These are phyloP conservation scores for Sciaenops ocellatus DNA, from an alignment of 2,797 vertebrate genomes.

Conservation along the genomic window DNA sequence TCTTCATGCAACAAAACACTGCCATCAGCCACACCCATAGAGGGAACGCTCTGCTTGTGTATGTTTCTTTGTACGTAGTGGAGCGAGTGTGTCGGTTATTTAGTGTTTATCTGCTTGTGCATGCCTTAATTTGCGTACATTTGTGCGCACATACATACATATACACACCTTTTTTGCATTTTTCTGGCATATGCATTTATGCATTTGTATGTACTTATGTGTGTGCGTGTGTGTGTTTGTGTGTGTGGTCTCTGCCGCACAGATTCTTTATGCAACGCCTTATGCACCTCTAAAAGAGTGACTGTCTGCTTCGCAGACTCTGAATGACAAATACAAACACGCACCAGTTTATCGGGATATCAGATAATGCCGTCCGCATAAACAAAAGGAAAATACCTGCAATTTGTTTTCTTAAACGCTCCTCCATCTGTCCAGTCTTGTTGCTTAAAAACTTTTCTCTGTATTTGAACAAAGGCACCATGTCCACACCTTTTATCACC, in stretches of 20 bases:
- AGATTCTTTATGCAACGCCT: background rate
- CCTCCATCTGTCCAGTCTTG: conserved; percentile 35
- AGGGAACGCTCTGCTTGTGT: conserved; percentile 31
- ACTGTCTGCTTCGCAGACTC: conserved; percentile 49
- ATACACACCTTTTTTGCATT: background rate
- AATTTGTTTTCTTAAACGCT: background rate
- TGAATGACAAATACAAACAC: conserved; percentile 43
- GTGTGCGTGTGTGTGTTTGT: background rate
- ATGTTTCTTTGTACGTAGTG: background rate
- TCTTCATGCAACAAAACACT: conserved; percentile 14
- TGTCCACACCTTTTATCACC: background rate
- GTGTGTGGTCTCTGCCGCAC: conserved; percentile 36
- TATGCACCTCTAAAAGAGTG: conserved; percentile 29
- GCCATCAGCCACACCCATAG: conserved; percentile 36
- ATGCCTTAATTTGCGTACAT: background rate
- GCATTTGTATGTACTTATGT: background rate
- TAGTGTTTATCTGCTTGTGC: background rate
- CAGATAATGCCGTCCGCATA: conserved; percentile 22
- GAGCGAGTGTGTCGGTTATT: background rate
- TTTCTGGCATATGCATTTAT: background rate
- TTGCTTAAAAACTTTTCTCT: conserved; percentile 1
- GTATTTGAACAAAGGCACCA: background rate
- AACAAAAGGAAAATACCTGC: conserved; percentile 37
- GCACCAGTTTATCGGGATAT: conserved; percentile 44
- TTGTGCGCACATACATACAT: background rate